These are phyloP conservation scores for Onthophagus taurus DNA, from an alignment of 1,140 invertebrate species.

Conservation along the genomic window DNA sequence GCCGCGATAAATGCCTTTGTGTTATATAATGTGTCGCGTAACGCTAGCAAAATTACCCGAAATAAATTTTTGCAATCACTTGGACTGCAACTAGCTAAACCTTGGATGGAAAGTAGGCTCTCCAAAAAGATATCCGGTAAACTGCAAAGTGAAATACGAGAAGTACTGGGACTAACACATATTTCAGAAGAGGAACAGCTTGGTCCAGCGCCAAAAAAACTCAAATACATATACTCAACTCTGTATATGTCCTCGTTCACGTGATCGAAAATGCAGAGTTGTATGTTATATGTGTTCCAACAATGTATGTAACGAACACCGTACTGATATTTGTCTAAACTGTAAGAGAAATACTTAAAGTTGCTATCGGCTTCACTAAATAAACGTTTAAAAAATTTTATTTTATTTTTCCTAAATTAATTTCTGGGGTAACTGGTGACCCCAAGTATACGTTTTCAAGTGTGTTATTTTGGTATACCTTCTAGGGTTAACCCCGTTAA, in stretches of 20 bases:
- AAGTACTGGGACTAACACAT: constrained; percentile 5
- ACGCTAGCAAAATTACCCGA: constrained; percentile 1
- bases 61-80: constrained; percentile 1
- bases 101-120: constrained; percentile 5
- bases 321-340: no score
- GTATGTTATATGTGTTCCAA: neutral
- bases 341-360: no score
- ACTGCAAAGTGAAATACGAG: constrained; percentile 6
- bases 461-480: no score
- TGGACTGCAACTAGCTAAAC: constrained; percentile 4
- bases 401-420: no score
- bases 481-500: no score
- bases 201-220: neutral
- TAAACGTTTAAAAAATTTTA: no score
- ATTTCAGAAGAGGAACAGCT: neutral
- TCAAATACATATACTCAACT: neutral
- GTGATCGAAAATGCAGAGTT: constrained; percentile 4
- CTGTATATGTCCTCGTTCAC: neutral
- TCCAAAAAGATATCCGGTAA: no score
- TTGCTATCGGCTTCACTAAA: no score
- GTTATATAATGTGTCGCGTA: neutral
- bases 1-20: constrained; percentile 1
- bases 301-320: no score
- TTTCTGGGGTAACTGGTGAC: no score
- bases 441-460: no score